Evolutionary conservation across 2,797 vertebrate species (phyloP).

Genomic region (Gymnopithys bicolor): DNA sequence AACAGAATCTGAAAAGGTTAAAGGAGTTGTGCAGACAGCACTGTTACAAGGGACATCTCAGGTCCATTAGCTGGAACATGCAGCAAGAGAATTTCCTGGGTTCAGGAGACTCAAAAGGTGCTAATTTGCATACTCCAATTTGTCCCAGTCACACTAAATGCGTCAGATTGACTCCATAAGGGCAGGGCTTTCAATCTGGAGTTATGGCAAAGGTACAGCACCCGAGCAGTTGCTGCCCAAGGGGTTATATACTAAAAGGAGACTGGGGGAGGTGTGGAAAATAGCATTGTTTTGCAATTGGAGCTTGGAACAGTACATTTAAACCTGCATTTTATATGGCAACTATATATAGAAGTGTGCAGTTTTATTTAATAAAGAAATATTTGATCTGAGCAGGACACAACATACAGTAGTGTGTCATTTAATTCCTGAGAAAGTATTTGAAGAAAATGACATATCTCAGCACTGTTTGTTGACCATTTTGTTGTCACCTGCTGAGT

Average conservation of each 20-base stretch:
- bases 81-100: slow-evolving; percentile 15
- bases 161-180: neutral
- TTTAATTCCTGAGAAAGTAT: slow-evolving; percentile 77
- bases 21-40: slow-evolving; percentile 12
- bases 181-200: slow-evolving; percentile 41
- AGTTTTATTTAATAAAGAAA: slow-evolving; percentile 79
- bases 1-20: slow-evolving; percentile 41
- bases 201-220: neutral
- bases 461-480: slow-evolving; percentile 77
- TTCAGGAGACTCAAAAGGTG: slow-evolving; percentile 37
- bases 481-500: slow-evolving; percentile 81
- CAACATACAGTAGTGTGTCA: slow-evolving; percentile 69
- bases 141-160: neutral
- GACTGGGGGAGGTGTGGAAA: neutral
- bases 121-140: slow-evolving; percentile 30
- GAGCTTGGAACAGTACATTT: slow-evolving; percentile 59
- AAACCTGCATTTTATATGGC: slow-evolving; percentile 60
- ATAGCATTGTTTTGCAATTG: slow-evolving; percentile 60
- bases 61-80: slow-evolving; percentile 7
- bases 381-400: slow-evolving; percentile 75
- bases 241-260: slow-evolving; percentile 25
- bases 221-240: neutral
- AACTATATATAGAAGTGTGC: slow-evolving; percentile 22
- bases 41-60: slow-evolving; percentile 4
- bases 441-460: slow-evolving; percentile 80